These are phyloP conservation scores for Galemys pyrenaicus DNA, from an alignment of 2,113 vertebrate genomes.

Conservation along the genomic window DNA sequence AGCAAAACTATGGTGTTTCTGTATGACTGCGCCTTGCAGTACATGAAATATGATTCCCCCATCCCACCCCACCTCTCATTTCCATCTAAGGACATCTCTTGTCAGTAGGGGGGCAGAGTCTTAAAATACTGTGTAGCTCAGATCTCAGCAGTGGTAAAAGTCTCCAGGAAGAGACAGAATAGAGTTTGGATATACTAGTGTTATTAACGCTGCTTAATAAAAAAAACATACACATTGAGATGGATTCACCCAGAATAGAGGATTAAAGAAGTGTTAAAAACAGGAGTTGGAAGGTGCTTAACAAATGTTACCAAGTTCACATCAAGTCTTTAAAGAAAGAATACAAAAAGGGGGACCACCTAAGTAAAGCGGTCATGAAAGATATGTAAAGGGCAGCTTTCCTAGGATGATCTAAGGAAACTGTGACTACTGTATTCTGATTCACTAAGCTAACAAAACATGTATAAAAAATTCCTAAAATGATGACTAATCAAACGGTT, in stretches of 20 bases:
- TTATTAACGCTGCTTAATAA: neutral
- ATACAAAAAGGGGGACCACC: constrained; percentile 64
- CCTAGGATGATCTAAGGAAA: constrained; percentile 69
- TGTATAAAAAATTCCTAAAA: constrained; percentile 74
- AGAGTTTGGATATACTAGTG: neutral
- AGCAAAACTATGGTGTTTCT: neutral
- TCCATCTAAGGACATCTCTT: neutral
- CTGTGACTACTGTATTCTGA: constrained; percentile 75
- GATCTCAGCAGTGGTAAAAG: neutral
- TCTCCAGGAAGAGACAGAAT: neutral
- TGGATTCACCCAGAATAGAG: constrained; percentile 93
- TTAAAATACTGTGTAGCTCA: neutral
- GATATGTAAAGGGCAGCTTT: constrained; percentile 71
- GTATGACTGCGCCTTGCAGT: fast-evolving
- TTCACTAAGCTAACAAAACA: constrained; percentile 68
- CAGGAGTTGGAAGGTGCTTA: constrained; percentile 92
- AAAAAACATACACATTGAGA: constrained; percentile 87
- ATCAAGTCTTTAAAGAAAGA: constrained; percentile 89
- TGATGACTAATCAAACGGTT: constrained; percentile 79
- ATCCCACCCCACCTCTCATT: neutral
- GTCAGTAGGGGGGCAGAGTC: neutral
- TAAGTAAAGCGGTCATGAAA: constrained; percentile 69
- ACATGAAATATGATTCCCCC: neutral
- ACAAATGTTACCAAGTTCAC: constrained; percentile 89
- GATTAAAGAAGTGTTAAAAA: constrained; percentile 96